Evolutionary conservation across 2,888 invertebrate species (phyloP), one percentile per base, ranked within the genome.

Genomic region (Phyto melanocephala): DNA sequence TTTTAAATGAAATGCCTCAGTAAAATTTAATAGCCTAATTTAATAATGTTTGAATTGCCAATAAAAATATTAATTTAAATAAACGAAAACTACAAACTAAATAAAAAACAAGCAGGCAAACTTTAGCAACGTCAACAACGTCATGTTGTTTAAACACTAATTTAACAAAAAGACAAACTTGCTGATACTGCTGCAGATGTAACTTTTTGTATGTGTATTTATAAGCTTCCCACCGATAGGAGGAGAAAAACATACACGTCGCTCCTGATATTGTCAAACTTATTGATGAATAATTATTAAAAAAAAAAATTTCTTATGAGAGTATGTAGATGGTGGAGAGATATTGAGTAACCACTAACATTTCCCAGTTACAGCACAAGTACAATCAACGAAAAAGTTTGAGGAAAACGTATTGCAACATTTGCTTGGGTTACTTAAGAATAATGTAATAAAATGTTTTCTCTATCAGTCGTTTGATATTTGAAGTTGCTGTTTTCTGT

Each of bases 1-100:
- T 65, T 52, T 65, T 28, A 22, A 56, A 74, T 35, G 15, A 40
- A 72, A 54, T 47, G 42, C 10, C 3, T 52, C 15, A 33, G 56
- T 75, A 75, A 75, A 56, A 56, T 56, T 75, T 54, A 47, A 76
- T 76, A 76, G 47, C 20, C 47, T 58, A 76, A 76, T 67, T 58
- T 67, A 67, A 76, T 67, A 22, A 65, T 75, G 24, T 54, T 65
- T 45, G 35, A 65, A 47, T 24, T 62, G 65, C 74, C 74, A 76
- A 58, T 67, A 67, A 76, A 63, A 58, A 47, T 56, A 47, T 56
- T 65, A 75, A 67, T 75, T 56, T 37, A 58, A 75, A 76, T 58
- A 67, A 65, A 56, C 56, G 45, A 65, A 54, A 62, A 42, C 28
- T 52, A 65, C 24, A 67, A 47, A 33, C n/a, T 37, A 40, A 50